Evolutionary conservation across 2,113 vertebrate genomes (phyloP).

Genomic region (Serilophus lunatus): DNA sequence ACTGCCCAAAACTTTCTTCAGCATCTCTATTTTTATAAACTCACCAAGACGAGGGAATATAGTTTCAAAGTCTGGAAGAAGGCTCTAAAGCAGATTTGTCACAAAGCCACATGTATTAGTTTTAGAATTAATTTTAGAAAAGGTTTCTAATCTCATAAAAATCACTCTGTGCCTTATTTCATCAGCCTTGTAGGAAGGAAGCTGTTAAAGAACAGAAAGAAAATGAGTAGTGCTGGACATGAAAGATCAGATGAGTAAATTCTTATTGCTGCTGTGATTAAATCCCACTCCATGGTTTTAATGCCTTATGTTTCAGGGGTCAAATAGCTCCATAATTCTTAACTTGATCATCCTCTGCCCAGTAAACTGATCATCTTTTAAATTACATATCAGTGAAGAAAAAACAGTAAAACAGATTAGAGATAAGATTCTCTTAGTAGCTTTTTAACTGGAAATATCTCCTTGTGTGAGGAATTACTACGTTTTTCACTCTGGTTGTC

Average conservation of each 20-base stretch:
- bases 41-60: not conserved
- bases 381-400: not conserved
- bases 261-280: conserved; percentile 10
- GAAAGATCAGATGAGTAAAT: conserved; percentile 25
- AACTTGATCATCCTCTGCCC: not conserved
- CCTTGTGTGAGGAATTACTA: not conserved
- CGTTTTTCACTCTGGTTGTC: not conserved
- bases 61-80: not conserved
- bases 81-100: not conserved
- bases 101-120: not conserved
- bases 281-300: not conserved
- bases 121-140: not conserved
- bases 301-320: conserved; percentile 1
- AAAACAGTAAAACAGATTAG: not conserved
- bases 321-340: conserved; percentile 1
- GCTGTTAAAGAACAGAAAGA: conserved; percentile 2
- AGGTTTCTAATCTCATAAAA: not conserved
- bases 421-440: conserved; percentile 1
- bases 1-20: not conserved
- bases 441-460: not conserved
- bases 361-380: conserved; percentile 8
- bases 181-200: not conserved
- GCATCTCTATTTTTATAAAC: not conserved
- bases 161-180: not conserved
- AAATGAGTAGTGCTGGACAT: not conserved